These are phyloP conservation scores for Chorisops tibialis DNA, from an alignment of 2,888 invertebrate species.

Conservation along the genomic window DNA sequence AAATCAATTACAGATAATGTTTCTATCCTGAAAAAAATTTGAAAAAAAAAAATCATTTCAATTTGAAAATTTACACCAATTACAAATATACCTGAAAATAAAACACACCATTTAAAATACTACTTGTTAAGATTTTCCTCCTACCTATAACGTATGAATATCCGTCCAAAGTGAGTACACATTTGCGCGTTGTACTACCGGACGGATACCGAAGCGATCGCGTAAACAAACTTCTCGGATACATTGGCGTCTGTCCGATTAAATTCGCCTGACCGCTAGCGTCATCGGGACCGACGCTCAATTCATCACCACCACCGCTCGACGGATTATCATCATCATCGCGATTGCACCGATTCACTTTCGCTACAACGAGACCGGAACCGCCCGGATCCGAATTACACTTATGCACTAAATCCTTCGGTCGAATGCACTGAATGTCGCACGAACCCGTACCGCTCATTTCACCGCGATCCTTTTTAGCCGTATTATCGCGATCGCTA, in stretches of 20 bases:
- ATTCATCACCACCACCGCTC: background rate
- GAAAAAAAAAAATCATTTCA: too few species aligned
- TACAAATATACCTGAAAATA: constrained; percentile 16
- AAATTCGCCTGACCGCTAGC: constrained; percentile 43
- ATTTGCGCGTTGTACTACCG: constrained; percentile 66
- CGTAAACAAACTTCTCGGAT: constrained; percentile 46
- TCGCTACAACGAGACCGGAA: background rate
- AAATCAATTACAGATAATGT: too few species aligned
- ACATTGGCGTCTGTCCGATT: constrained; percentile 55
- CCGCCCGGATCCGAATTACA: constrained; percentile 64
- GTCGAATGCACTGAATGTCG: constrained; percentile 36
- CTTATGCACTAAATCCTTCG: constrained; percentile 65
- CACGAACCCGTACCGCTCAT: background rate
- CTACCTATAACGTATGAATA: constrained; percentile 85
- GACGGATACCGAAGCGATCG: constrained; percentile 48
- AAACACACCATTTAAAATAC: constrained; percentile 18
- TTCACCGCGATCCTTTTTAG: background rate
- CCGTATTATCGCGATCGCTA: background rate
- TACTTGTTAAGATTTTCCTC: constrained; percentile 14
- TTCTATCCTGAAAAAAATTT: too few species aligned
- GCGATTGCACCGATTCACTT: background rate
- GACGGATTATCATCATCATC: constrained; percentile 7
- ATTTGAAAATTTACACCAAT: too few species aligned
- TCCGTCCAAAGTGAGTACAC: constrained; percentile 79
- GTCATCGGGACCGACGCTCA: constrained; percentile 37